phyloP scores from a whole-genome alignment of 2,888 invertebrate species.

The Neuroscelio doddi region DNA sequence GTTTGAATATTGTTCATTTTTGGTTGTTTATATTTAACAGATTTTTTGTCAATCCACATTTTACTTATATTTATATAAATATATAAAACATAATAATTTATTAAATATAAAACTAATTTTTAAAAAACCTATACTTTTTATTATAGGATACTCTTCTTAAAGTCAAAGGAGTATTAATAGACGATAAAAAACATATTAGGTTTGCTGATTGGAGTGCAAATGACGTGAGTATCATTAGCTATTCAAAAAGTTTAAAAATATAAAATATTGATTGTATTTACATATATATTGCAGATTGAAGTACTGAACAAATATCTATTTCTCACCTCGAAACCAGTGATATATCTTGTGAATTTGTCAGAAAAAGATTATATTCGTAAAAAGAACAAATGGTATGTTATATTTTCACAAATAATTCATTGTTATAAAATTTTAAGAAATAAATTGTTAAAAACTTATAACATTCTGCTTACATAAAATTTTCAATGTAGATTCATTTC shows the following conservation, averaged over 20 bases:
- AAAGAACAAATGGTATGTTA: constrained; percentile 96
- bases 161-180: constrained; percentile 86
- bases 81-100: too few species aligned
- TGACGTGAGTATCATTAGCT: constrained; percentile 91
- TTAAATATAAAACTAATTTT: neutral
- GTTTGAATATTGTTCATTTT: too few species aligned
- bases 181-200: constrained; percentile 94
- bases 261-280: too few species aligned
- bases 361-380: constrained; percentile 99
- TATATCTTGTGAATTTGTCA: constrained; percentile 97
- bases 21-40: too few species aligned
- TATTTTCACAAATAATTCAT: too few species aligned
- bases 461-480: constrained; percentile 2
- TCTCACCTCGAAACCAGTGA: constrained; percentile 96
- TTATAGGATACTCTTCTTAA: constrained; percentile 89
- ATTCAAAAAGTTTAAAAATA: too few species aligned
- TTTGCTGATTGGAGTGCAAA: constrained; percentile 94
- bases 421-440: too few species aligned
- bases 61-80: too few species aligned
- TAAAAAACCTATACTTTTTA: too few species aligned
- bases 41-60: too few species aligned
- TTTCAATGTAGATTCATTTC: too few species aligned
- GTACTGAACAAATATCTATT: constrained; percentile 96
- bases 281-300: constrained; percentile 84
- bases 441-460: constrained; percentile 2